phyloP scores from a whole-genome alignment of 2,113 vertebrate genomes.

The Caracal caracal region DNA sequence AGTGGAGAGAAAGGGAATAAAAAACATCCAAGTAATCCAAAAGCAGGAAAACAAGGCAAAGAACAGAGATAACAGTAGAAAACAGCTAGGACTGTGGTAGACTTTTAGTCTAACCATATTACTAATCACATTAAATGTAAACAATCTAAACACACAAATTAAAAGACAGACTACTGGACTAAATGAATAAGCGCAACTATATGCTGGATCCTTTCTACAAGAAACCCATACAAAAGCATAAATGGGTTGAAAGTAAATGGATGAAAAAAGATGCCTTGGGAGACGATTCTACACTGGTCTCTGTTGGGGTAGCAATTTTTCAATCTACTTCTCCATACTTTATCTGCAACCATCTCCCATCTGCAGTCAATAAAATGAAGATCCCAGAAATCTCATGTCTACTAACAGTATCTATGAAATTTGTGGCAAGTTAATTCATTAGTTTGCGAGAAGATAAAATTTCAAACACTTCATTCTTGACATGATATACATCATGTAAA shows the following conservation, averaged over 20 bases:
- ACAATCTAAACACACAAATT: slow-evolving; percentile 11
- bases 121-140: slow-evolving; percentile 21
- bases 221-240: slow-evolving; percentile 13
- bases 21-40: background rate
- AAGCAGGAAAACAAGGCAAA: background rate
- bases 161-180: background rate
- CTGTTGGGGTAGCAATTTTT: background rate
- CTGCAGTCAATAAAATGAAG: background rate
- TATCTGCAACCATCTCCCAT: background rate
- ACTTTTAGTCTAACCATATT: background rate
- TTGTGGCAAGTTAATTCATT: background rate
- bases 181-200: background rate
- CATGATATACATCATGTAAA: background rate
- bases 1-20: background rate
- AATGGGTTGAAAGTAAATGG: background rate
- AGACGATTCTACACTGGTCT: background rate
- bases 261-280: background rate
- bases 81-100: background rate
- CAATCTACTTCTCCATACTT: background rate
- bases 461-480: background rate
- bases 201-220: background rate
- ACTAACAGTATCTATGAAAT: background rate
- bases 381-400: background rate
- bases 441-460: background rate
- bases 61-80: background rate